Evolutionary conservation across 1,140 invertebrate genomes (phyloP).

Genomic region (Solenopsis fugax): DNA sequence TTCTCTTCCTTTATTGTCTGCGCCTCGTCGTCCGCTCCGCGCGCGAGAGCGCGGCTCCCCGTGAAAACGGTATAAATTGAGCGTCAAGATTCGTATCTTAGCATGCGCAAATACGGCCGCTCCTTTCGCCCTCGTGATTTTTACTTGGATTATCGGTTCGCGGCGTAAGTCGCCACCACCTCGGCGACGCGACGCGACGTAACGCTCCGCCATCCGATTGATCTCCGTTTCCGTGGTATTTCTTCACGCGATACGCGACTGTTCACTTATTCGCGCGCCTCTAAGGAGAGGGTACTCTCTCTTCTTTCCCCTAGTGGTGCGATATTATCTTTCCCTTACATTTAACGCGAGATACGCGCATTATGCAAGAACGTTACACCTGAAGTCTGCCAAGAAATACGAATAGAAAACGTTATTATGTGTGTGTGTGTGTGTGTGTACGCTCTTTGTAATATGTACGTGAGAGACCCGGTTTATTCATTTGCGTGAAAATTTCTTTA

Average conservation of each 20-base stretch:
- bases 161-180: neutral
- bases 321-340: constrained; percentile 40
- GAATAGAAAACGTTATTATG: constrained; percentile 6
- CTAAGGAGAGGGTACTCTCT: neutral
- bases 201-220: constrained; percentile 4
- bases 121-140: neutral
- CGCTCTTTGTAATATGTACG: constrained; percentile 23
- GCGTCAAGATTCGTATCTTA: constrained; percentile 47
- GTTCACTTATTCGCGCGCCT: neutral
- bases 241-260: neutral
- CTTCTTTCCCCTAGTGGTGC: neutral
- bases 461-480: constrained; percentile 28
- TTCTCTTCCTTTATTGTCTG: constrained; percentile 62
- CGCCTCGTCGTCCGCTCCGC: constrained; percentile 14
- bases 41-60: neutral
- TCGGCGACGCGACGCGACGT: too few relatives aligned
- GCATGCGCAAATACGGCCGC: constrained; percentile 1
- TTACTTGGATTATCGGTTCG: constrained; percentile 8
- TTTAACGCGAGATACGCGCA: constrained; percentile 42
- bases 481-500: constrained; percentile 37
- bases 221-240: neutral
- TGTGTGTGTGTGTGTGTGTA: neutral
- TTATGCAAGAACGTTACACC: constrained; percentile 38
- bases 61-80: constrained; percentile 57
- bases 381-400: constrained; percentile 41